A percentile compares a stretch with the other conserved stretches of the same genome.
phyloP scores from a whole-genome alignment of 1,140 invertebrate genomes.

The Trachymyrmex septentrionalis region DNA sequence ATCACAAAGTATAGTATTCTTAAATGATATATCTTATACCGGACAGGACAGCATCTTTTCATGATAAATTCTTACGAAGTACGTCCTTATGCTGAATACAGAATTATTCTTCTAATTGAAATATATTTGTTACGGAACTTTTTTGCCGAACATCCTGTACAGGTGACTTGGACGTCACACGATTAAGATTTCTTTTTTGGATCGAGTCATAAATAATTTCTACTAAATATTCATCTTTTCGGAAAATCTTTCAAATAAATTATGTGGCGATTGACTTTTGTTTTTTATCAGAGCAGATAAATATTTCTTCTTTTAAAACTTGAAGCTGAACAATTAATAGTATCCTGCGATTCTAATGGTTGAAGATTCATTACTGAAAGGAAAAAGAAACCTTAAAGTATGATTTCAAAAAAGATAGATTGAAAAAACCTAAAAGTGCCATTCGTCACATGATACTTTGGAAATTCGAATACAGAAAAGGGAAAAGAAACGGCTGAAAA shows the following conservation, averaged over 20 bases:
- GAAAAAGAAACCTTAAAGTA: not conserved
- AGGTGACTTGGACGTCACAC: slow-evolving; percentile 74
- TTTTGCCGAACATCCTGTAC: slow-evolving; percentile 79
- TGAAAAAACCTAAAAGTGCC: not conserved
- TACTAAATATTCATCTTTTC: not conserved
- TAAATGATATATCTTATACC: slow-evolving; percentile 62
- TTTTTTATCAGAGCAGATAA: not conserved
- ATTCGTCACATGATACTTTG: not conserved
- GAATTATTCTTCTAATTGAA: slow-evolving; percentile 40
- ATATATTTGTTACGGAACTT: slow-evolving; percentile 75
- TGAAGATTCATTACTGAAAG: not conserved
- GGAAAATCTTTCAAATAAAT: not conserved
- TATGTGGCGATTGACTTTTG: not conserved
- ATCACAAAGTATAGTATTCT: slow-evolving; percentile 71
- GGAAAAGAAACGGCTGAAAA: not conserved
- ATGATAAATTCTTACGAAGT: slow-evolving; percentile 30
- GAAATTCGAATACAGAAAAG: not conserved
- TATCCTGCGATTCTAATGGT: not conserved
- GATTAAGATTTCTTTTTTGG: slow-evolving; percentile 51
- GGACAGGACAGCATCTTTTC: slow-evolving; percentile 35
- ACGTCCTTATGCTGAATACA: slow-evolving; percentile 15
- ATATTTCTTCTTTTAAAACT: not conserved
- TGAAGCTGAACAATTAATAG: not conserved
- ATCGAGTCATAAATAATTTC: slow-evolving; percentile 25
- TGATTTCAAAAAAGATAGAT: not conserved